Conservation (phyloP, 2,888 invertebrate genomes). For the Cinara cedri region DNA sequence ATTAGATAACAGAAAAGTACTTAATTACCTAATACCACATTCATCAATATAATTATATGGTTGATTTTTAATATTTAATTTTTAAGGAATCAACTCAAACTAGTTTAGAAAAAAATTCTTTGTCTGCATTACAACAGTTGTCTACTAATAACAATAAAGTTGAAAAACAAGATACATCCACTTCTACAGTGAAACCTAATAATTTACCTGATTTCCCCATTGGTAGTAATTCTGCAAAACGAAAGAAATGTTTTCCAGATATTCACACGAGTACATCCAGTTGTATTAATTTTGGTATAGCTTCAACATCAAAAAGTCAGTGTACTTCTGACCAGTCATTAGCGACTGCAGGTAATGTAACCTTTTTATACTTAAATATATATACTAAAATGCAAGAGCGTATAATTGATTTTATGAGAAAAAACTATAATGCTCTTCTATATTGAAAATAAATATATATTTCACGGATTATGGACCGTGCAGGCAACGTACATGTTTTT, state of each 20-base stretch:
- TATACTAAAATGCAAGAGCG: conserved; percentile 25
- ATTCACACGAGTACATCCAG: conserved; percentile 37
- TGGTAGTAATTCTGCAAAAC: conserved; percentile 57
- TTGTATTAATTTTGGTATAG: conserved; percentile 49
- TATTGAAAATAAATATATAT: conserved; percentile 32
- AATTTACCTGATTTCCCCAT: conserved; percentile 27
- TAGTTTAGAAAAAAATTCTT: conserved; percentile 59
- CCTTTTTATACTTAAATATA: conserved; percentile 4
- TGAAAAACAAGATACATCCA: conserved; percentile 44
- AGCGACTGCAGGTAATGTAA: conserved; percentile 51
- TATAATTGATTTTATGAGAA: background rate
- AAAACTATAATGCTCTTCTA: background rate
- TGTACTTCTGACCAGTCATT: conserved; percentile 35
- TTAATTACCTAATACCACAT: too few relatives aligned
- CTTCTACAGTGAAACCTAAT: conserved; percentile 44
- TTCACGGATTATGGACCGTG: conserved; percentile 48
- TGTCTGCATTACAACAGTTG: conserved; percentile 40
- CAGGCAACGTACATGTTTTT: conserved; percentile 58
- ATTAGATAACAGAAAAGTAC: too few relatives aligned
- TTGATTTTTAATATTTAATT: background rate
- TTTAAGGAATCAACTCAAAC: conserved; percentile 53
- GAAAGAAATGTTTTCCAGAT: conserved; percentile 60
- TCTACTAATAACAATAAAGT: conserved; percentile 50
- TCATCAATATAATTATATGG: too few relatives aligned
- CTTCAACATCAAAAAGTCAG: conserved; percentile 32